These are phyloP conservation scores for Eulemur rufifrons DNA, from an alignment of 2,113 vertebrate species.

Conservation along the genomic window DNA sequence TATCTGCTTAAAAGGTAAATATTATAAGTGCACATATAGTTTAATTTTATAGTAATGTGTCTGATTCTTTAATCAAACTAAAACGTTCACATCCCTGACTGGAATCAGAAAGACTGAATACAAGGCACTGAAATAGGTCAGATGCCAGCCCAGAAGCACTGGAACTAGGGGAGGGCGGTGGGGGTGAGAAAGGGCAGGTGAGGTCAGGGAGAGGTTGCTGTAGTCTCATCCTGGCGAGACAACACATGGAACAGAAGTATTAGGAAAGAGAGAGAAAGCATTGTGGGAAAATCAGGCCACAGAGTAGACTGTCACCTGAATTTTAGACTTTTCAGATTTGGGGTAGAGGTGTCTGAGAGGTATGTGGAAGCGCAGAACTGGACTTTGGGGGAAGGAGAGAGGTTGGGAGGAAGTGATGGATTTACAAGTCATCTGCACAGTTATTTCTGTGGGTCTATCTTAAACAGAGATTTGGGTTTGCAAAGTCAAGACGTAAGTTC, in stretches of 20 bases:
- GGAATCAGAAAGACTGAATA: not conserved
- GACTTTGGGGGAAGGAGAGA: not conserved
- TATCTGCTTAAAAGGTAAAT: not conserved
- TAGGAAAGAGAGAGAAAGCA: not conserved
- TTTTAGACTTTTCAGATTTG: not conserved
- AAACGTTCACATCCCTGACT: not conserved
- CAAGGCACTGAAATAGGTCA: not conserved
- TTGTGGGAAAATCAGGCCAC: not conserved
- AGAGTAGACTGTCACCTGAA: not conserved
- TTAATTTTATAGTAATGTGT: not conserved
- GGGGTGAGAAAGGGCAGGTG: not conserved
- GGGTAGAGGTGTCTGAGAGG: not conserved
- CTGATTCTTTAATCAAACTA: not conserved
- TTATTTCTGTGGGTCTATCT: not conserved
- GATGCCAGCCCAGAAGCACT: not conserved
- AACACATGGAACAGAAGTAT: too few species aligned
- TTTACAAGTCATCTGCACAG: not conserved
- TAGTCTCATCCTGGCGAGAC: not conserved
- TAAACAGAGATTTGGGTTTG: not conserved
- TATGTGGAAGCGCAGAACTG: not conserved
- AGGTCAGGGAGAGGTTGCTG: not conserved
- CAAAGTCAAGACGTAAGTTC: not conserved
- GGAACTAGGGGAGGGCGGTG: rapidly evolving
- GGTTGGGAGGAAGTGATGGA: not conserved
- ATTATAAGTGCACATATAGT: not conserved